Conservation (phyloP, 1,140 invertebrate genomes). For the Hyphantria cunea region DNA sequence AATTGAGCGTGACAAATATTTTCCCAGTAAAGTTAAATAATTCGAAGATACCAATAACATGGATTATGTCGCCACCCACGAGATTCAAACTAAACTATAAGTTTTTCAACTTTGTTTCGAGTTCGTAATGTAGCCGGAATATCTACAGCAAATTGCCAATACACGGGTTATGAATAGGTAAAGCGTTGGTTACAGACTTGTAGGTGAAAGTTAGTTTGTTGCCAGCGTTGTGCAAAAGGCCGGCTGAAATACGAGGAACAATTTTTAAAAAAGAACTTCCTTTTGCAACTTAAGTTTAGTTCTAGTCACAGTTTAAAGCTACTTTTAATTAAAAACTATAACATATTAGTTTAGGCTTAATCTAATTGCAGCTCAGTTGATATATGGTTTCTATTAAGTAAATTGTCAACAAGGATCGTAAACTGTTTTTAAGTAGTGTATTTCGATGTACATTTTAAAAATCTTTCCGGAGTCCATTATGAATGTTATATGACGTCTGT, state of each 20-base stretch:
- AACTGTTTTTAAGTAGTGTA: no score
- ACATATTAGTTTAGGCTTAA: no score
- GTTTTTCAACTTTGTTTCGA: no score
- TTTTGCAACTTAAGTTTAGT: background rate
- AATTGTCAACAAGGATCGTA: no score
- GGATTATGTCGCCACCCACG: no score
- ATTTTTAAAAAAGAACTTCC: background rate
- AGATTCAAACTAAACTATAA: no score
- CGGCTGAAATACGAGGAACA: background rate
- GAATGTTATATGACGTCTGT: slow-evolving; percentile 30
- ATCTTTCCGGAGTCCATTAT: slow-evolving; percentile 25
- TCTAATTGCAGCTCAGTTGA: no score
- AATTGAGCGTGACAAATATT: no score
- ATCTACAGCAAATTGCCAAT: background rate
- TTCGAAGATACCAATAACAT: no score
- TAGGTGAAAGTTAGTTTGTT: slow-evolving; percentile 1
- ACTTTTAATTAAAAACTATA: background rate
- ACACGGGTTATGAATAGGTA: background rate
- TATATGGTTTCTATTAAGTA: no score
- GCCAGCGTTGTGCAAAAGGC: background rate
- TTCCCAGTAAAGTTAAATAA: no score
- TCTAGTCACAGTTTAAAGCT: background rate
- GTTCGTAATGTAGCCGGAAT: background rate
- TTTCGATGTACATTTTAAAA: slow-evolving; percentile 13
- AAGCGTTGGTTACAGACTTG: slow-evolving; percentile 10